Percentiles rank a stretch among this genome's conserved stretches.
phyloP scores from a whole-genome alignment of 2,888 invertebrate genomes.

The Pyrgus malvae region DNA sequence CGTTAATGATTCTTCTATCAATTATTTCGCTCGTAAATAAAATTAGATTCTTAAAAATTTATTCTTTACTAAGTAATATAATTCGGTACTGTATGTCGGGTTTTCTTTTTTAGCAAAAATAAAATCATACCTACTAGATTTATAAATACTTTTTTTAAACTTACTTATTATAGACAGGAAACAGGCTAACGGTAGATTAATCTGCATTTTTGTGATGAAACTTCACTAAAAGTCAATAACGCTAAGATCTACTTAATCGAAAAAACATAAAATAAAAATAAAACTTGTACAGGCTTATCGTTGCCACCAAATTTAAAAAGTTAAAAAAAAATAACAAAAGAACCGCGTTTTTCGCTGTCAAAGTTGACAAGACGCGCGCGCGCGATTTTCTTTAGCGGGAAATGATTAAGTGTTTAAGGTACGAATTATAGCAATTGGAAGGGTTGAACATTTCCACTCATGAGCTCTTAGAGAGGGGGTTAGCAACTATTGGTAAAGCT shows the following conservation, averaged over 20 bases:
- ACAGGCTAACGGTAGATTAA: constrained; percentile 61
- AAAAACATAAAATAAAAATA: not conserved
- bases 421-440: too few species aligned
- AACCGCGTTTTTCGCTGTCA: not conserved
- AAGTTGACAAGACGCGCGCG: constrained; percentile 27
- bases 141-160: constrained; percentile 29
- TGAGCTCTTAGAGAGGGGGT: constrained; percentile 1
- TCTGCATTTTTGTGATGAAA: constrained; percentile 48
- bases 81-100: too few species aligned
- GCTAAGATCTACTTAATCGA: not conserved
- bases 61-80: too few species aligned
- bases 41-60: too few species aligned
- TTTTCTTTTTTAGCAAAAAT: too few species aligned
- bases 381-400: constrained; percentile 26
- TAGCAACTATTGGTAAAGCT: too few species aligned
- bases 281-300: too few species aligned
- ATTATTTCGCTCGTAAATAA: too few species aligned
- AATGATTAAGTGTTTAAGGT: constrained; percentile 11
- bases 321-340: constrained; percentile 12
- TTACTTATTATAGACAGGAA: constrained; percentile 70
- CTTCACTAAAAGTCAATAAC: not conserved
- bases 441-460: constrained; percentile 21
- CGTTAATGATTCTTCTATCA: too few species aligned
- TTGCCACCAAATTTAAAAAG: not conserved
- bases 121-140: too few species aligned